Percentiles rank a stretch among this genome's conserved stretches.
phyloP scores from a whole-genome alignment of 2,888 invertebrate genomes.

The Trichopria drosophilae region DNA sequence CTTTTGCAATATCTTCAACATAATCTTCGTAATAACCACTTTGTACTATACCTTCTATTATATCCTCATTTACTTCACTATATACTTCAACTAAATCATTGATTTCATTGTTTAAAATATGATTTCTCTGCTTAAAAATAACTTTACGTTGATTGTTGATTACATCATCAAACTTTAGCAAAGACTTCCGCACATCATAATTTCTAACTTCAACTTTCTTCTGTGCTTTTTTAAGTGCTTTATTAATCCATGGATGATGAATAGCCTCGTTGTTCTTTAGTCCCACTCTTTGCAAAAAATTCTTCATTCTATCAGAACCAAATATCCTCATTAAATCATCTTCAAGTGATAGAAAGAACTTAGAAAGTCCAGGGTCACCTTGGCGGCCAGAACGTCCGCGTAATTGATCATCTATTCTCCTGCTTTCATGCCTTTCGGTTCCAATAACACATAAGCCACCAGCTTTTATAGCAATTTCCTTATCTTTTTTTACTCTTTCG shows the following conservation, averaged over 20 bases:
- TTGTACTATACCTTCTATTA: slow-evolving; percentile 23
- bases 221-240: slow-evolving; percentile 20
- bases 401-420: slow-evolving; percentile 22
- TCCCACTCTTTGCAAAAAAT: slow-evolving; percentile 19
- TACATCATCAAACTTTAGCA: slow-evolving; percentile 24
- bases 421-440: slow-evolving; percentile 22
- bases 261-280: slow-evolving; percentile 20
- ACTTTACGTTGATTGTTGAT: slow-evolving; percentile 23
- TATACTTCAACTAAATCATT: slow-evolving; percentile 22
- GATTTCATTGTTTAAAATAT: slow-evolving; percentile 21
- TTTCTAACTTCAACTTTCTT: slow-evolving; percentile 16
- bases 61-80: slow-evolving; percentile 18
- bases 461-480: slow-evolving; percentile 19
- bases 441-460: slow-evolving; percentile 21
- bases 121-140: slow-evolving; percentile 21
- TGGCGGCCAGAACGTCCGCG: slow-evolving; percentile 23
- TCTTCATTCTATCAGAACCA: slow-evolving; percentile 25
- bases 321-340: slow-evolving; percentile 25
- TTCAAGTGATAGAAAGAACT: slow-evolving; percentile 22
- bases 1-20: slow-evolving; percentile 23
- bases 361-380: slow-evolving; percentile 22
- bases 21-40: slow-evolving; percentile 20
- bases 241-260: slow-evolving; percentile 17
- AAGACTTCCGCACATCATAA: slow-evolving; percentile 17
- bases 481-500: slow-evolving; percentile 17